Evolutionary conservation across 2,797 vertebrate genomes (phyloP), one percentile per base, ranked within the genome.

Genomic region (Gambusia yucatana): DNA sequence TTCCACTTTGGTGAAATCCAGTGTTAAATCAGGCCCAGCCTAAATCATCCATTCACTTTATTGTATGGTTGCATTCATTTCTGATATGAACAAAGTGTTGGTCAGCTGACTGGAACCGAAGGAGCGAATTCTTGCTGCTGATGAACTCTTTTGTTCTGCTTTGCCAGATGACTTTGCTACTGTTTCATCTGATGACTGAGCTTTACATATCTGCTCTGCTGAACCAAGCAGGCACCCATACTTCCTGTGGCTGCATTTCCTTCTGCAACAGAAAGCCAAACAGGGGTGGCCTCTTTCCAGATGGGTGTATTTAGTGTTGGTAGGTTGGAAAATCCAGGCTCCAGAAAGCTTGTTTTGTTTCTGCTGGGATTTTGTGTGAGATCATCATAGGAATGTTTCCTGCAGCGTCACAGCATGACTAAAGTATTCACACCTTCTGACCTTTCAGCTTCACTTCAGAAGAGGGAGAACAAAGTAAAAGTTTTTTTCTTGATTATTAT

Each of bases 11-110:
- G 25, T 70, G 67, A 43, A n/a, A n/a, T 30, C 25, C 14, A 36
- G 25, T 70, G 41, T 44, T 70, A 6, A 69, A n/a, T 43, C 11
- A 43, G 22, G 39, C 22, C 39, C 41, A 41, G 63, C 36, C 17
- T 22, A 67, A 39, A 67, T 39, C 63, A 39, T 67, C 33, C 33
- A 39, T 39, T 39, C 33, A 41, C 65, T 6, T 43, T 43, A 69
- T n/a, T n/a, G 10, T 69, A 13, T 13, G 1, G 20, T 46, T 25
- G 33, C 41, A 47, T 47, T 48, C 3, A 47, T 44, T 65, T 16
- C 16, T 28, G 41, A 59, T 70, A 39, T 74, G 71, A 70, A 77
- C 25, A 76, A 72, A 69, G 47, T 61, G 72, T 57, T 1, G 17
- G 17, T 44, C 47, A 25, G 9, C 5, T 25, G 39, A 30, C 39